phyloP scores from a whole-genome alignment of 2,888 invertebrate genomes.

The Prenolepis imparis region DNA sequence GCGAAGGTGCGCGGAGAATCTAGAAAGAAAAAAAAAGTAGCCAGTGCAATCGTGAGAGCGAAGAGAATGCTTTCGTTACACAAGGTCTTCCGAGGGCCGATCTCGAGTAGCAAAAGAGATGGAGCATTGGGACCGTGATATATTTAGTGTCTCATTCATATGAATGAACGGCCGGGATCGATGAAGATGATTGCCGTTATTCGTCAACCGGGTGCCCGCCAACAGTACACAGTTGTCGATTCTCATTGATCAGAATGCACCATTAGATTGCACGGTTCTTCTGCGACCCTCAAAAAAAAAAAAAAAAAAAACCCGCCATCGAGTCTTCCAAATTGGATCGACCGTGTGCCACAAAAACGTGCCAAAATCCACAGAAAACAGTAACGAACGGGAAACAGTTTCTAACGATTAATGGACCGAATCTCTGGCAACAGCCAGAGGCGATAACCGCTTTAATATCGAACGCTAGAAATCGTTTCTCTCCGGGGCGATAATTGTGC shows the following conservation, averaged over 20 bases:
- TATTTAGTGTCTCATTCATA: slow-evolving; percentile 54
- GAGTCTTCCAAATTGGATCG: slow-evolving; percentile 51
- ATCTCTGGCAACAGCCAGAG: not conserved
- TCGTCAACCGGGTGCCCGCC: slow-evolving; percentile 30
- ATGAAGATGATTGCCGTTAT: slow-evolving; percentile 50
- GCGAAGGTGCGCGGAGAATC: not conserved
- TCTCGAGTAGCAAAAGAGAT: slow-evolving; percentile 29
- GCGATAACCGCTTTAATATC: slow-evolving; percentile 16
- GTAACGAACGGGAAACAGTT: not conserved
- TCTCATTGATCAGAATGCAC: slow-evolving; percentile 48
- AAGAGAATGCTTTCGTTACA: not conserved
- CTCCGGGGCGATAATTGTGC: slow-evolving; percentile 29
- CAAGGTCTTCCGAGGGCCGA: slow-evolving; percentile 15
- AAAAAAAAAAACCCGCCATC: not conserved
- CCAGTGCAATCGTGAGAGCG: slow-evolving; percentile 1
- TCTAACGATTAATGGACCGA: slow-evolving; percentile 20
- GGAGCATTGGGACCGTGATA: slow-evolving; percentile 37
- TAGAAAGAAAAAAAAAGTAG: slow-evolving; percentile 15
- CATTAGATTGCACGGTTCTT: slow-evolving; percentile 36
- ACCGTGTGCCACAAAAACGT: slow-evolving; percentile 49
- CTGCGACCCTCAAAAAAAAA: not conserved
- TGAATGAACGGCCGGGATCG: slow-evolving; percentile 45
- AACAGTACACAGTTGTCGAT: slow-evolving; percentile 26
- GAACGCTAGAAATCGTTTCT: slow-evolving; percentile 29
- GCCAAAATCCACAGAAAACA: slow-evolving; percentile 36